Evolutionary conservation across 2,797 vertebrate species (phyloP).

Genomic region (Antrozous pallidus): DNA sequence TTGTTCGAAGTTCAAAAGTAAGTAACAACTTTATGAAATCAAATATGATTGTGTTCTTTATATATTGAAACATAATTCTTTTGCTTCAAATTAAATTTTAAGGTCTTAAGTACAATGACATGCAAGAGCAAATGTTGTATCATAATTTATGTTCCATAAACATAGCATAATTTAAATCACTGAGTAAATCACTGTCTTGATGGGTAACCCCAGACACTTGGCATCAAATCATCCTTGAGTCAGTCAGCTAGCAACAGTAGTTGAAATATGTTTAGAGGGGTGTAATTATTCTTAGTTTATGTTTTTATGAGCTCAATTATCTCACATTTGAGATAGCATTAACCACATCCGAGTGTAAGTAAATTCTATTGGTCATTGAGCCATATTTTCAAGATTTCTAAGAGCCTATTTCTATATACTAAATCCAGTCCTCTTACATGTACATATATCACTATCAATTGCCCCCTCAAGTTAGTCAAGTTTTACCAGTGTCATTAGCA

Average conservation of each 20-base stretch:
- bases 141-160: background rate
- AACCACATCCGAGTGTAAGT: background rate
- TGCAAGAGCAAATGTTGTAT: background rate
- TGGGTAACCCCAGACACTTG: background rate
- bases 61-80: background rate
- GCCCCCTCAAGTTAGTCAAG: background rate
- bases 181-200: background rate
- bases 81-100: background rate
- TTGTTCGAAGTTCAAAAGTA: conserved; percentile 14
- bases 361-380: background rate
- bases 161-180: background rate
- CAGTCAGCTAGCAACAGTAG: background rate
- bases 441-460: background rate
- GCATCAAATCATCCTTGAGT: background rate
- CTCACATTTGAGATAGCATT: background rate
- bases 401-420: background rate
- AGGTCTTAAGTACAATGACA: background rate
- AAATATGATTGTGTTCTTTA: background rate
- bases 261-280: background rate
- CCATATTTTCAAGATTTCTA: background rate
- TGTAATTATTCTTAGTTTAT: background rate
- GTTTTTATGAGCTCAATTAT: background rate
- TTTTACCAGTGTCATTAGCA: too few relatives aligned
- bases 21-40: background rate
- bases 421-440: background rate